Base-by-base conservation (phyloP, 2,888 invertebrate species). In the Rotaria magnacalcarata region DNA sequence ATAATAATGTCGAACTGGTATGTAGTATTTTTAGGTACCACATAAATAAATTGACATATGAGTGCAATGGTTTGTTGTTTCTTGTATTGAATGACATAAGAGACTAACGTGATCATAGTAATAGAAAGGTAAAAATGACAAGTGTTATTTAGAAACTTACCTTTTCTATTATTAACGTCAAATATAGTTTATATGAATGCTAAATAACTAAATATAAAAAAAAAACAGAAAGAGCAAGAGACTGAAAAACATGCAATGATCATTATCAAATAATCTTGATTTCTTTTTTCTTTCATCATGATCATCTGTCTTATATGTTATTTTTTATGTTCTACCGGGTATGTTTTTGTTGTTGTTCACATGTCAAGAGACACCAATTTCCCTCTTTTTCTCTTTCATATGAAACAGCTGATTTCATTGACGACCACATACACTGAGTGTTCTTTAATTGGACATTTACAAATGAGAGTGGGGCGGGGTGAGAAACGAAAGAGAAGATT, bases 401-500 rank as follows among this genome's bases (percentile, higher is more conserved):
- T 47, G 11, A 80, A 80, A 80, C 80, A 80, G 80, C 80, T 80
- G 80, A 80, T 80, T 47, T 47, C 47, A n/a, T 43, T 6, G 67
- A 67, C 67, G 67, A 27, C 34, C 67, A 34, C 34, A 67, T 67
- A 34, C 34, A 67, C 19, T 34, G 47, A 80, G 80, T 80, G 47
- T 80, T 80, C 43, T 80, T 80, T 80, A 80, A 80, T 80, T 80
- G 80, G 80, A 80, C 80, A 80, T 80, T 80, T 47, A 80, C 80
- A 80, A 80, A 80, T 47, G 47, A 80, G 43, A 80, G 11, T 67
- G 27, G 34, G 67, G 34, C 27, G 34, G 34, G 19, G 67, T 67
- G 67, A 67, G 67, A 60, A 60, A 60, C 27, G 58, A 60, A 60
- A n/a, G 58, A 67, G 67, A 67, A 34, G 67, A 67, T 67, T 67